phyloP scores from a whole-genome alignment of 2,797 vertebrate species.

The Spinus pinus region DNA sequence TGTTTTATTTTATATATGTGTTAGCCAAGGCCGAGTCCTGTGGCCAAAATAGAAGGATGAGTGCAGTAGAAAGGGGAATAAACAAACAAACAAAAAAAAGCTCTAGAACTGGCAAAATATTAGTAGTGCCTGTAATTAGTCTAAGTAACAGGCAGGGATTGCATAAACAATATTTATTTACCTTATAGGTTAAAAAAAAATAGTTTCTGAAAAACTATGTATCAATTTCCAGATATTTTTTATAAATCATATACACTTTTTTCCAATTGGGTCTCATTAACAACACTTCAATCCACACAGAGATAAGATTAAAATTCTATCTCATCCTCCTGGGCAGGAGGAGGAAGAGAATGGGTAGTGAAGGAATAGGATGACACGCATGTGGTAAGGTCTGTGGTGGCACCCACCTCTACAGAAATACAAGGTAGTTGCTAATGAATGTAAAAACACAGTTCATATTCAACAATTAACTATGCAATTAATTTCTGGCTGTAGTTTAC shows the following conservation, averaged over 20 bases:
- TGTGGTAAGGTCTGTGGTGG: neutral
- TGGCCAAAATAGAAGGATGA: neutral
- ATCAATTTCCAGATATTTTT: neutral
- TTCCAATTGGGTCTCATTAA: neutral
- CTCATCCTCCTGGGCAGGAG: fast-evolving
- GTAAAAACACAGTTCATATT: neutral
- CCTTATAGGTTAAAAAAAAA: neutral
- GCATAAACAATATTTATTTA: neutral
- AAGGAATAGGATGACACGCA: neutral
- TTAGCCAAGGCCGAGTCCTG: neutral
- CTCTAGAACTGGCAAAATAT: neutral
- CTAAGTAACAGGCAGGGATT: neutral
- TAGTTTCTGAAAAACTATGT: neutral
- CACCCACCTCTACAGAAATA: neutral
- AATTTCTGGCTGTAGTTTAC: neutral
- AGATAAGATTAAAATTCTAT: neutral
- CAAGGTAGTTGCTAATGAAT: neutral
- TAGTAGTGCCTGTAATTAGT: neutral
- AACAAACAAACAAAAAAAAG: neutral
- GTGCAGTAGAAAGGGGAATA: neutral
- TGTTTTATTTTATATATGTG: neutral
- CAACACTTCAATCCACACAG: neutral
- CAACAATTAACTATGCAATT: neutral
- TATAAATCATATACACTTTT: neutral
- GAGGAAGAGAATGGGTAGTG: neutral